These are phyloP conservation scores for Drosophila niveifrons DNA, from an alignment of 2,888 invertebrate genomes.

Conservation along the genomic window DNA sequence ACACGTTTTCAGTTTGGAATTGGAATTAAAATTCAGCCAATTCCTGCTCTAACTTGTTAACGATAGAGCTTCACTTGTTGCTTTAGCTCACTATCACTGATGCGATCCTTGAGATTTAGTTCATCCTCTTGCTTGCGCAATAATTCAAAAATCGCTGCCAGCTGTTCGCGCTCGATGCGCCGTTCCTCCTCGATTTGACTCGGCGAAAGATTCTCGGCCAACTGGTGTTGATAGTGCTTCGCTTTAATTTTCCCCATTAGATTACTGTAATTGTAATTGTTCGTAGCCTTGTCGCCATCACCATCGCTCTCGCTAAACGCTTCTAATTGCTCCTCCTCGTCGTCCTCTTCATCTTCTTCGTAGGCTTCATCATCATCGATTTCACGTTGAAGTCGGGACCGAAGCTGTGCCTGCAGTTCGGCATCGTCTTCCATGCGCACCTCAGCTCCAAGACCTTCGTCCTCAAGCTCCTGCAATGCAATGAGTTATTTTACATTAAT, in stretches of 20 bases:
- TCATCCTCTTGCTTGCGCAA: constrained; percentile 85
- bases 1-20: constrained; percentile 39
- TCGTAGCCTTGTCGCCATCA: constrained; percentile 23
- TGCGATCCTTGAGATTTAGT: constrained; percentile 82
- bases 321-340: constrained; percentile 56
- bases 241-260: constrained; percentile 74
- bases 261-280: constrained; percentile 40
- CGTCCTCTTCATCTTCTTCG: constrained; percentile 63
- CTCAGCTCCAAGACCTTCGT: constrained; percentile 70
- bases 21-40: constrained; percentile 20
- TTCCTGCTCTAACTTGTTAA: constrained; percentile 37
- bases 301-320: constrained; percentile 56
- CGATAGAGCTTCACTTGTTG: constrained; percentile 85
- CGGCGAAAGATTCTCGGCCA: constrained; percentile 73
- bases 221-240: constrained; percentile 66
- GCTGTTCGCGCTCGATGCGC: constrained; percentile 85
- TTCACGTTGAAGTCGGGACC: constrained; percentile 37
- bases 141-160: constrained; percentile 85
- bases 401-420: constrained; percentile 30
- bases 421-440: constrained; percentile 54
- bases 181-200: constrained; percentile 75
- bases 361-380: constrained; percentile 64
- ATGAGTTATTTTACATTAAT: neutral
- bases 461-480: constrained; percentile 63
- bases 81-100: constrained; percentile 82